Conservation (phyloP, 2,888 invertebrate species). For the Callinectes sapidus region DNA sequence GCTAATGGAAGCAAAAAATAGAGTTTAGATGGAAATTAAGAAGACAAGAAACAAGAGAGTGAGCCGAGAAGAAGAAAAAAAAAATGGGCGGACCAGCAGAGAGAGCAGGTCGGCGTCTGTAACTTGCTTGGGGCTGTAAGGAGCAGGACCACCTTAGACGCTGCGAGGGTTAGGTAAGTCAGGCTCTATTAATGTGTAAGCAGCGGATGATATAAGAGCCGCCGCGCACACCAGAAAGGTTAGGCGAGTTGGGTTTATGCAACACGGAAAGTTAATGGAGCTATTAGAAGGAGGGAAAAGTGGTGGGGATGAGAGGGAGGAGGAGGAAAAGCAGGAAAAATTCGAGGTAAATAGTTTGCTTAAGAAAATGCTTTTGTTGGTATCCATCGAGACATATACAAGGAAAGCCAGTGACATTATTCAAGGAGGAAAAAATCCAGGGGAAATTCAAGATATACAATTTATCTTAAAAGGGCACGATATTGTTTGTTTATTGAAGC, state of each 20-base stretch:
- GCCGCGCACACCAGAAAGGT: neutral
- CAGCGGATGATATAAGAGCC: slow-evolving; percentile 9
- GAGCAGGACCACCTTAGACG: neutral
- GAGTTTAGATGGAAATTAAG: neutral
- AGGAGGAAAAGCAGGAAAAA: neutral
- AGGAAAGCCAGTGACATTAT: neutral
- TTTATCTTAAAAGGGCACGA: neutral
- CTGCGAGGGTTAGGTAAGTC: slow-evolving; percentile 4
- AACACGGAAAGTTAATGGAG: neutral
- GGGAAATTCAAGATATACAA: neutral
- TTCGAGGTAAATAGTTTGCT: neutral
- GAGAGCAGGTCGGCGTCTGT: neutral
- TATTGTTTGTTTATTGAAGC: neutral
- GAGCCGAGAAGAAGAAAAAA: neutral
- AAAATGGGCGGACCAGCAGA: neutral
- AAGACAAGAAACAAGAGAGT: too few species aligned
- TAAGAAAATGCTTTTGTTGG: neutral
- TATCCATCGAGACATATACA: neutral
- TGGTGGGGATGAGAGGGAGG: neutral
- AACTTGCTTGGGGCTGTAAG: neutral
- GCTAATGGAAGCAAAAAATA: neutral
- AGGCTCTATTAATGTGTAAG: slow-evolving; percentile 13
- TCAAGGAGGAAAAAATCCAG: neutral
- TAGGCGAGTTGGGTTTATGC: neutral
- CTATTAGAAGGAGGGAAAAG: neutral